These are phyloP conservation scores for Strix uralensis DNA, from an alignment of 2,113 vertebrate species.

Conservation along the genomic window DNA sequence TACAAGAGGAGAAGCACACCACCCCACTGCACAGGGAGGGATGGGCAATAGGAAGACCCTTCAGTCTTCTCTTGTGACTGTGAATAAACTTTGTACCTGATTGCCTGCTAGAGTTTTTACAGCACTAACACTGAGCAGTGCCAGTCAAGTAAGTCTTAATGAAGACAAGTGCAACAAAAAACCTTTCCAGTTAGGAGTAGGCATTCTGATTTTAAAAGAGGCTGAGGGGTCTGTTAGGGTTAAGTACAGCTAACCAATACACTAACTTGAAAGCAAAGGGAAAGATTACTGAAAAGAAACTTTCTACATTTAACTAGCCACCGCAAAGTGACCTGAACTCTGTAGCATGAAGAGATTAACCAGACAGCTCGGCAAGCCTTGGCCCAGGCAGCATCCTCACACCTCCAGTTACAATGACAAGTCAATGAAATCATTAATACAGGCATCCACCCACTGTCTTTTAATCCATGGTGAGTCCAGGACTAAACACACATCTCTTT, in stretches of 20 bases:
- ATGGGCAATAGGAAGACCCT: rapidly evolving
- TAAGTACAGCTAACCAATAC: background rate
- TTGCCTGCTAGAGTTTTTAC: background rate
- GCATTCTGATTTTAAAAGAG: background rate
- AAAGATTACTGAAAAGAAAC: background rate
- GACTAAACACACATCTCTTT: background rate
- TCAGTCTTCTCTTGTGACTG: background rate
- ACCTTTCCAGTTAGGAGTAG: background rate
- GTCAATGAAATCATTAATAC: background rate
- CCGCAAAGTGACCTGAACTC: background rate
- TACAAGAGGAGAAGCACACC: background rate
- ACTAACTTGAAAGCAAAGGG: background rate
- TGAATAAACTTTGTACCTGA: rapidly evolving
- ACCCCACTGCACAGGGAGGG: too few species aligned
- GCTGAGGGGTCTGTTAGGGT: background rate
- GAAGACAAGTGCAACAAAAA: background rate
- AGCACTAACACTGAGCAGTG: background rate
- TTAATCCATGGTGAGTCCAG: background rate
- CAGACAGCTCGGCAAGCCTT: background rate
- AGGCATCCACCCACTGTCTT: background rate
- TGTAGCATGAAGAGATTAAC: background rate
- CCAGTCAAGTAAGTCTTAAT: background rate
- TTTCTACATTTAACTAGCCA: background rate
- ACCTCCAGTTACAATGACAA: background rate
- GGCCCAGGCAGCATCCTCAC: background rate